phyloP scores from a whole-genome alignment of 2,797 vertebrate genomes.

The Aldrovandia affinis region DNA sequence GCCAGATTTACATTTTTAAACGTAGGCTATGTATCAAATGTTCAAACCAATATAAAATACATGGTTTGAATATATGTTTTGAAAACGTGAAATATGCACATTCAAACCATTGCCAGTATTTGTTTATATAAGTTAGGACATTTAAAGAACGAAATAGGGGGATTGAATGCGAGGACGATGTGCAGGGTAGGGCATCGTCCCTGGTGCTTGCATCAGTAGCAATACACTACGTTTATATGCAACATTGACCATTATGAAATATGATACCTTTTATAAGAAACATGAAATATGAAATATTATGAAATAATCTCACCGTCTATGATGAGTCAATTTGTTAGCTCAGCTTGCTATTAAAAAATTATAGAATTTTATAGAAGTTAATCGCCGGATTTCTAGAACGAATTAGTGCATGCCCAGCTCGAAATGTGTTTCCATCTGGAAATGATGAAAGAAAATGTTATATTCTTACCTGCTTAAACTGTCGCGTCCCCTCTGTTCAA shows the following conservation, averaged over 20 bases:
- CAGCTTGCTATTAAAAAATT: neutral
- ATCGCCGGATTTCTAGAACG: neutral
- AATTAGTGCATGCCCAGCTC: neutral
- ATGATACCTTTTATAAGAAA: neutral
- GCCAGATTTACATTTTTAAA: neutral
- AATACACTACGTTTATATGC: neutral
- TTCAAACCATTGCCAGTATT: neutral
- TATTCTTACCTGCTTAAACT: slow-evolving; percentile 42
- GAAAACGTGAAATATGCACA: neutral
- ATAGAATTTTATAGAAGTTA: neutral
- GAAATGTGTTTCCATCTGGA: neutral
- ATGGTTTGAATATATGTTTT: neutral
- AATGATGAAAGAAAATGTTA: slow-evolving; percentile 30
- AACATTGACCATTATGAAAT: neutral
- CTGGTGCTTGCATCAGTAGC: slow-evolving; percentile 15
- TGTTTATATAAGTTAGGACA: neutral
- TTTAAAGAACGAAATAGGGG: neutral
- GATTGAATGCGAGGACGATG: neutral
- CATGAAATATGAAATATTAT: neutral
- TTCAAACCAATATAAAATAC: too few relatives aligned
- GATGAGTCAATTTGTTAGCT: neutral
- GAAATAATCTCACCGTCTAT: neutral
- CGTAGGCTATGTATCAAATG: too few relatives aligned
- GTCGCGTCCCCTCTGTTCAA: slow-evolving; percentile 41
- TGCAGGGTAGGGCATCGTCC: neutral